Evolutionary conservation across 2,888 invertebrate genomes (phyloP).

Genomic region (Acanthococcus lagerstroemiae): DNA sequence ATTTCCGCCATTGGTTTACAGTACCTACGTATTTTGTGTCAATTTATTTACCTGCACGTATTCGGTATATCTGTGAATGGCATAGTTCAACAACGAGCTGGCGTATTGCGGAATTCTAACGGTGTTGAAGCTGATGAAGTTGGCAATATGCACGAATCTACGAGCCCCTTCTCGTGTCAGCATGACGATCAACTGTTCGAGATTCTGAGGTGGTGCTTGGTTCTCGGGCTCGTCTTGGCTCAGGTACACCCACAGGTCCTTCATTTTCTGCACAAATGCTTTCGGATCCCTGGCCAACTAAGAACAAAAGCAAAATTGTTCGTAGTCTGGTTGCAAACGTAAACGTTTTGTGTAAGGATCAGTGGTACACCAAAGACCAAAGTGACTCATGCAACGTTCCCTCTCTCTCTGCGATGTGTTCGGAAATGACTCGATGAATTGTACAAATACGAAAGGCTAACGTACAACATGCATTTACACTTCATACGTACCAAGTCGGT

Average conservation of each 20-base stretch:
- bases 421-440: not conserved
- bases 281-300: constrained; percentile 71
- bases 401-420: not conserved
- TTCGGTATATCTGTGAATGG: constrained; percentile 8
- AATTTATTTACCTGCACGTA: constrained; percentile 10
- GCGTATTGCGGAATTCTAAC: constrained; percentile 49
- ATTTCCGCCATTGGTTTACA: not conserved
- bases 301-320: too few relatives aligned
- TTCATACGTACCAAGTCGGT: constrained; percentile 57
- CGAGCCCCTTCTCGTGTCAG: constrained; percentile 67
- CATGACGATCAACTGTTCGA: constrained; percentile 66
- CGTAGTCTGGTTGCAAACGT: too few relatives aligned
- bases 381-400: too few relatives aligned
- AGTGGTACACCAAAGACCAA: too few relatives aligned
- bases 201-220: constrained; percentile 65
- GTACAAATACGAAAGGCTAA: not conserved
- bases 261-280: constrained; percentile 58
- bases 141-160: constrained; percentile 64
- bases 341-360: too few relatives aligned
- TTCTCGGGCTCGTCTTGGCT: constrained; percentile 74
- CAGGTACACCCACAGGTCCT: constrained; percentile 58
- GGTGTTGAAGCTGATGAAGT: constrained; percentile 53
- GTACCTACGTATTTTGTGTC: not conserved
- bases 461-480: not conserved
- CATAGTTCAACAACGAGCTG: constrained; percentile 28